phyloP scores from a whole-genome alignment of 2,113 vertebrate genomes.

The Mungos mungo region DNA sequence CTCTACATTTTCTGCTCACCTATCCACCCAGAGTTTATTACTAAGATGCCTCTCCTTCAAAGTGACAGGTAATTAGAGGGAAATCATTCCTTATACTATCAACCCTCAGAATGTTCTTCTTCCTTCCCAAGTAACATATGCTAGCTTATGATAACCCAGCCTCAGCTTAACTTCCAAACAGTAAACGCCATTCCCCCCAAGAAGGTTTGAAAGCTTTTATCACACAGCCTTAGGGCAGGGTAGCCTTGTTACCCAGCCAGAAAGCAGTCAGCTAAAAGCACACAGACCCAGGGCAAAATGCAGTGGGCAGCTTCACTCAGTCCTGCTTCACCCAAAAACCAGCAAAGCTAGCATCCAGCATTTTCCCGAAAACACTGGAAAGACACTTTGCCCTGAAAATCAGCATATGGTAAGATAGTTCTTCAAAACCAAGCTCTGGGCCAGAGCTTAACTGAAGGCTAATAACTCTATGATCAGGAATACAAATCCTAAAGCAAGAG shows the following conservation, averaged over 20 bases:
- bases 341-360: background rate
- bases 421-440: background rate
- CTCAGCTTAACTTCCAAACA: background rate
- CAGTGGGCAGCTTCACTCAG: background rate
- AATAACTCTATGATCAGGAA: background rate
- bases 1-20: background rate
- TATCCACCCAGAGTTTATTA: background rate
- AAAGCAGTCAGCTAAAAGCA: background rate
- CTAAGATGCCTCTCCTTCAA: background rate
- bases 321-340: background rate
- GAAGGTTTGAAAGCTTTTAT: background rate
- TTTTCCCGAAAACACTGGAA: background rate
- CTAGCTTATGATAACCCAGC: background rate
- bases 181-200: background rate
- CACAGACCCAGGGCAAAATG: background rate
- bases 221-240: background rate
- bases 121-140: background rate
- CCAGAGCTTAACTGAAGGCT: background rate
- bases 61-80: background rate
- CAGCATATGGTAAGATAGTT: background rate
- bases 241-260: background rate
- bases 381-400: background rate
- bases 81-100: background rate
- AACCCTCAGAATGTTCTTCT: background rate
- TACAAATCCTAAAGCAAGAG: background rate